phyloP scores from a whole-genome alignment of 1,140 invertebrate genomes.

The Rhopalosiphum padi region DNA sequence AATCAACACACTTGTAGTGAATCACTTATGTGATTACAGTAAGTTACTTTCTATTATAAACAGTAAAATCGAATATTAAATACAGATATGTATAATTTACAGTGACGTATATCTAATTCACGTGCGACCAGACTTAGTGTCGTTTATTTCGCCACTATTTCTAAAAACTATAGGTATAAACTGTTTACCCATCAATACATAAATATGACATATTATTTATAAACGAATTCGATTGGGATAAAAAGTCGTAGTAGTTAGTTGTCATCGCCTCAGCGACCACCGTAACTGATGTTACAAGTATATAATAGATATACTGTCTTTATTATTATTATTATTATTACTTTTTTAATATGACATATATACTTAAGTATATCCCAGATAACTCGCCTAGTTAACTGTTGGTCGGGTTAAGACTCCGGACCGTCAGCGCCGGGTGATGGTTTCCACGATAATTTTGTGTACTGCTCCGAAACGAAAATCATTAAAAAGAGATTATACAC shows the following conservation, averaged over 20 bases:
- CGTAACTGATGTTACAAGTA: not conserved
- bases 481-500: conserved; percentile 39
- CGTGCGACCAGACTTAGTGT: not conserved
- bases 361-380: not conserved
- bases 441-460: conserved; percentile 21
- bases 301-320: not conserved
- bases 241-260: not conserved
- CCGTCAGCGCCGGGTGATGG: not conserved
- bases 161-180: not conserved
- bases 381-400: not conserved
- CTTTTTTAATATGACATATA: not conserved
- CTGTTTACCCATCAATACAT: not conserved
- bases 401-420: not conserved
- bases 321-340: not conserved
- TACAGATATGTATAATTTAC: not conserved
- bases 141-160: not conserved
- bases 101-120: not conserved
- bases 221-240: not conserved
- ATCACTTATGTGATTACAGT: not conserved
- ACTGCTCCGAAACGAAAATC: not conserved
- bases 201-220: not conserved
- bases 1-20: too few relatives aligned
- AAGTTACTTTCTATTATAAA: not conserved
- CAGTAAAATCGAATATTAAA: not conserved
- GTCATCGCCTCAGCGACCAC: not conserved